Percentiles rank a stretch among this genome's conserved stretches.
Conservation (phyloP, 2,113 vertebrate species). For the Petrocephalus zakoni region DNA sequence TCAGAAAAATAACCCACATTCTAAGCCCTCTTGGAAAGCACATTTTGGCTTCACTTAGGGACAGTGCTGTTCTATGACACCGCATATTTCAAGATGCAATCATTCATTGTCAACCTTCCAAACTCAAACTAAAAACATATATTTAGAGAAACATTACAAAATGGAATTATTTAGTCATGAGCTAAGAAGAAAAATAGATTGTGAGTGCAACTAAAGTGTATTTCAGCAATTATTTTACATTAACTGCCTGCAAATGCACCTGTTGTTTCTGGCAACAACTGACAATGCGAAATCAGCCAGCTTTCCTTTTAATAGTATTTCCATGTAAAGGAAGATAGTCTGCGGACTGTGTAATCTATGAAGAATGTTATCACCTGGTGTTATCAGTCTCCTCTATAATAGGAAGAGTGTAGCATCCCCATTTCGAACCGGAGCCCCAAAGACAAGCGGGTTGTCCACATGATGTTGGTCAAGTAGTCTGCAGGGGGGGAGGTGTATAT, state of each 20-base stretch:
- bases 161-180: not conserved
- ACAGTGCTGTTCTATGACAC: not conserved
- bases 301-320: constrained; percentile 31
- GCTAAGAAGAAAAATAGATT: not conserved
- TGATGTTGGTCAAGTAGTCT: constrained; percentile 60
- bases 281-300: not conserved
- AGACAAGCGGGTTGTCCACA: constrained; percentile 49
- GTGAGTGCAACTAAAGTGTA: not conserved
- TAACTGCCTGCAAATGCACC: not conserved
- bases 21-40: not conserved
- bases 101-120: not conserved
- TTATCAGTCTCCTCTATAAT: constrained; percentile 53
- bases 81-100: not conserved
- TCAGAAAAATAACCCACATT: not conserved
- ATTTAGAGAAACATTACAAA: not conserved
- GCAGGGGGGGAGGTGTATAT: not conserved
- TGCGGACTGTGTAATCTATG: constrained; percentile 46
- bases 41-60: not conserved
- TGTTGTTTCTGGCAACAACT: not conserved
- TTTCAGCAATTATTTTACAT: not conserved
- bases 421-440: constrained; percentile 55
- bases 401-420: constrained; percentile 44
- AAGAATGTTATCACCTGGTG: constrained; percentile 49
- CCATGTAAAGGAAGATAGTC: constrained; percentile 47
- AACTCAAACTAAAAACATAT: not conserved